phyloP scores from a whole-genome alignment of 2,113 vertebrate genomes.

The Festucalex cinctus region DNA sequence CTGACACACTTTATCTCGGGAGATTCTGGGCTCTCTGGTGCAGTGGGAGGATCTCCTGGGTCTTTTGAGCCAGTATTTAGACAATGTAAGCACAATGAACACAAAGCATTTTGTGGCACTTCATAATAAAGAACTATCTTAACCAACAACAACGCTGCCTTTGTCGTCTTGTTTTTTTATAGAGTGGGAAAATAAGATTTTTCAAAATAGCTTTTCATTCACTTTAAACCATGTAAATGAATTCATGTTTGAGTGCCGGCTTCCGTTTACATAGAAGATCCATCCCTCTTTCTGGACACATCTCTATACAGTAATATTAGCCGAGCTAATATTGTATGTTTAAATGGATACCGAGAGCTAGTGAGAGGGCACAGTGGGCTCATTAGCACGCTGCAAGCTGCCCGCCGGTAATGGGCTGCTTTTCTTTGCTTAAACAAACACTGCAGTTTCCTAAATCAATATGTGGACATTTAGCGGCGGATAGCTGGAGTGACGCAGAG shows the following conservation, averaged over 20 bases:
- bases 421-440: constrained; percentile 38
- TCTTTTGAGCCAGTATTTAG: constrained; percentile 81
- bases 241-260: constrained; percentile 23
- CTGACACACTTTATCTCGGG: constrained; percentile 71
- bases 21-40: constrained; percentile 63
- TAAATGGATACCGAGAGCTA: constrained; percentile 50
- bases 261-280: constrained; percentile 42
- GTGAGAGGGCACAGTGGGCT: constrained; percentile 44
- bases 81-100: constrained; percentile 84
- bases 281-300: constrained; percentile 34
- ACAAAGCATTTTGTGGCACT: constrained; percentile 83
- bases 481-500: constrained; percentile 17
- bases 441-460: constrained; percentile 33
- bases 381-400: constrained; percentile 49
- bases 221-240: constrained; percentile 25
- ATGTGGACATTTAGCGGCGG: constrained; percentile 33
- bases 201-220: neutral
- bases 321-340: constrained; percentile 60
- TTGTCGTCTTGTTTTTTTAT: constrained; percentile 53
- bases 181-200: neutral
- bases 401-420: constrained; percentile 38
- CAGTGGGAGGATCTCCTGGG: constrained; percentile 61
- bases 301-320: constrained; percentile 27
- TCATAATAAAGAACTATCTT: constrained; percentile 83
- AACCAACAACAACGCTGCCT: constrained; percentile 57